Conservation (phyloP, 1,140 invertebrate genomes). For the Nephila pilipes region DNA sequence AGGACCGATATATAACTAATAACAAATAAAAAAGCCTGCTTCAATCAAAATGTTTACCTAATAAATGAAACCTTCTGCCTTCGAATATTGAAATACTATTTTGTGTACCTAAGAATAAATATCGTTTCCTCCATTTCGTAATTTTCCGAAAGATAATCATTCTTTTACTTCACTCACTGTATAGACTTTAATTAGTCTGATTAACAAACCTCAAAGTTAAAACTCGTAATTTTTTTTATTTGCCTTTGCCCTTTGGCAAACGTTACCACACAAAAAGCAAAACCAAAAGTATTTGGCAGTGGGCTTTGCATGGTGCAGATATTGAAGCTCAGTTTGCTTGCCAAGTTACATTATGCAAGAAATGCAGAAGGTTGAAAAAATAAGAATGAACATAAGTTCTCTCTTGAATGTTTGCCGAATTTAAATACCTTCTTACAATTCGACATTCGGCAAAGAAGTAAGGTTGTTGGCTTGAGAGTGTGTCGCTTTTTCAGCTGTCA, state of each 20-base stretch:
- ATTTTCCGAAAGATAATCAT: not conserved
- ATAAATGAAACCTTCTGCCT: too few relatives aligned
- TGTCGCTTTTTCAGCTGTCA: constrained; percentile 26
- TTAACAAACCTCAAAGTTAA: constrained; percentile 18
- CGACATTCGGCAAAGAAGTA: not conserved
- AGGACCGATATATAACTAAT: not conserved
- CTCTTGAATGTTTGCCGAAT: constrained; percentile 34
- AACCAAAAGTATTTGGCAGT: constrained; percentile 57
- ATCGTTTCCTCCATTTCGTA: not conserved
- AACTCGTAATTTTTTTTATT: constrained; percentile 10
- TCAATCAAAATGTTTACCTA: not conserved
- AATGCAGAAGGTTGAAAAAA: constrained; percentile 18
- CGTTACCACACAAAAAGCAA: constrained; percentile 13
- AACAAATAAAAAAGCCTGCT: not conserved
- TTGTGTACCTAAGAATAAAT: not conserved
- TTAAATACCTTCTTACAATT: constrained; percentile 29
- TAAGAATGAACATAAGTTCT: constrained; percentile 14
- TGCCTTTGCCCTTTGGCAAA: constrained; percentile 27
- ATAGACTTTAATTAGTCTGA: constrained; percentile 15
- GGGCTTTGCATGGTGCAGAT: constrained; percentile 14
- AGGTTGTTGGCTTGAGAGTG: not conserved
- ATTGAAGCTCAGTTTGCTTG: constrained; percentile 36
- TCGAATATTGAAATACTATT: not conserved
- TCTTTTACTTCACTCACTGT: not conserved
- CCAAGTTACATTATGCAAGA: constrained; percentile 58